Base-by-base conservation (phyloP, 2,797 vertebrate species). In the Echeneis naucrates region DNA sequence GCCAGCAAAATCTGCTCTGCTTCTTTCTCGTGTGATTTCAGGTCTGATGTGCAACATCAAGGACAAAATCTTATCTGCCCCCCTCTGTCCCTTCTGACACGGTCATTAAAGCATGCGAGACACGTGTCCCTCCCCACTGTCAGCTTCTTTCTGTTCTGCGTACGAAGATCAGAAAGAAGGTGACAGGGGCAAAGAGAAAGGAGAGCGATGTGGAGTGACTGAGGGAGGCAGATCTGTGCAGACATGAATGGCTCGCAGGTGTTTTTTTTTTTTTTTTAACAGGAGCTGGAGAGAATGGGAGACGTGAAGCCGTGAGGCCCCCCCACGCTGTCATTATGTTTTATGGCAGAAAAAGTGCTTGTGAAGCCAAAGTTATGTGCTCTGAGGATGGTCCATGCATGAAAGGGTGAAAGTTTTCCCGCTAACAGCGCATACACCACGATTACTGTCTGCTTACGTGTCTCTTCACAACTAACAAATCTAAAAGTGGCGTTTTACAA, bases 181-280 rank as follows among this genome's bases (percentile, higher is more conserved):
- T 72, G 84, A 88, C 74, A 66, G 77, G 78, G 53, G 58, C 13
- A 38, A 62, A 56, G 62, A 44, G 62, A 66, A 33, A 52, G 50
- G 47, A 56, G 62, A 61, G 74, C 4, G 47, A 74, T 8, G 42
- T 21, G 58, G 51, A 68, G 81, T 77, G 70, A 68, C 24, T 5
- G 62, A 42, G 60, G 48, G 61, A 81, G 83, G 83, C 53, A 73
- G 87, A 92, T 93, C 77, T 87, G 89, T 83, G 73, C 64, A 82
- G 91, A 91, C 89, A 76, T 54, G 84, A 89, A 92, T 90, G 79
- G 87, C 88, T 90, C 68, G 87, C 87, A 92, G 90, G 90, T 90
- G 87, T 89, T 80, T 71, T 78, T 80, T 42, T 59, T n/a, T 52
- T 16, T 9, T n/a, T 21, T 51, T 62, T 62, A 45, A 56, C 17